A percentile compares a stretch with the other conserved stretches of the same genome.
Conservation (phyloP, 2,797 vertebrate species). For the Sebastes iracundus region DNA sequence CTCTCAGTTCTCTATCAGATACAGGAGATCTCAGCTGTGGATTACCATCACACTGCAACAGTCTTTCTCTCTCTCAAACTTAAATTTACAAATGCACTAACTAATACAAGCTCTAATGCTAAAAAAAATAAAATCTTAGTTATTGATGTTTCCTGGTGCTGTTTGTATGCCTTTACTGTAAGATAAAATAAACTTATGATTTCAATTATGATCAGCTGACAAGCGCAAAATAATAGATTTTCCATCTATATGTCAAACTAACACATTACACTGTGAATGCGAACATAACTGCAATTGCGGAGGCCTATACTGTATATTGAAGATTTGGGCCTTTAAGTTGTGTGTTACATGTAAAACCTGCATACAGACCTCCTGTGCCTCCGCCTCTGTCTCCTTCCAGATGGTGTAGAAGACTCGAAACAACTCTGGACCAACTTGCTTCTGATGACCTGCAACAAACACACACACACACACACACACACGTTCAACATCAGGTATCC, state of each 20-base stretch:
- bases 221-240: background rate
- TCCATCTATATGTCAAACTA: background rate
- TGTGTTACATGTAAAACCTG: background rate
- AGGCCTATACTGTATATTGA: background rate
- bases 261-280: background rate
- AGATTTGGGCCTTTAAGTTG: background rate
- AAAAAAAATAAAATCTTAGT: accelerated
- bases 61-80: background rate
- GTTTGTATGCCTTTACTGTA: background rate
- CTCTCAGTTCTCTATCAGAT: background rate
- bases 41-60: background rate
- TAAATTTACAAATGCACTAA: background rate
- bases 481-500: background rate
- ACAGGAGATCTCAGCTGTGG: background rate
- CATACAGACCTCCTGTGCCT: constrained; percentile 89
- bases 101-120: background rate
- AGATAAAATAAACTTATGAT: background rate
- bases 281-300: background rate
- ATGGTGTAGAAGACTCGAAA: constrained; percentile 95
- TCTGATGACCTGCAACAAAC: constrained; percentile 89
- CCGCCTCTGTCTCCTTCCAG: constrained; percentile 96
- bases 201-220: background rate
- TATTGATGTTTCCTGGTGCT: background rate
- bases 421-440: constrained; percentile 93
- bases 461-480: background rate